A percentile compares a stretch with the other conserved stretches of the same genome.
Conservation (phyloP, 1,140 invertebrate genomes). For the Andrena cerasifolii region DNA sequence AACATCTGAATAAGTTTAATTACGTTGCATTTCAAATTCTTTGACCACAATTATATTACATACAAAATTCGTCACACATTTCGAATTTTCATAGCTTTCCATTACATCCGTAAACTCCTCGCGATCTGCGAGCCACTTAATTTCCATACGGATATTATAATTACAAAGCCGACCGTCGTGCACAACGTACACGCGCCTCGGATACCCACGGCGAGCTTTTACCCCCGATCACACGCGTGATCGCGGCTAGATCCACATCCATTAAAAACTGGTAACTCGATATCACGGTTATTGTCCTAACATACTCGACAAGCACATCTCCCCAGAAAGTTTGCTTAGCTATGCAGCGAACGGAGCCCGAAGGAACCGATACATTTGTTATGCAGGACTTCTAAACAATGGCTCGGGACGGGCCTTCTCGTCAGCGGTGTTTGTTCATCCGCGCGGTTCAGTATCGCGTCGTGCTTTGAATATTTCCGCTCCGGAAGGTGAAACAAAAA, state of each 20-base stretch:
- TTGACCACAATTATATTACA: too few relatives aligned
- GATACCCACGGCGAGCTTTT: conserved; percentile 49
- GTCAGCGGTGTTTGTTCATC: conserved; percentile 42
- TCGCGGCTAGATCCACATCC: conserved; percentile 60
- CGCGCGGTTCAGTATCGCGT: conserved; percentile 32
- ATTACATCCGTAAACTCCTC: background rate
- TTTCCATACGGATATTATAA: conserved; percentile 31
- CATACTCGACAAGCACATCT: conserved; percentile 43
- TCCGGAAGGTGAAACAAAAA: conserved; percentile 22
- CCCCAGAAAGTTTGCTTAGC: conserved; percentile 46
- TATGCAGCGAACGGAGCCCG: conserved; percentile 7
- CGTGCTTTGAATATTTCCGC: conserved; percentile 8
- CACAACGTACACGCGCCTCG: conserved; percentile 25
- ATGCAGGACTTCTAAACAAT: conserved; percentile 54
- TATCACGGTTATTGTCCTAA: conserved; percentile 57
- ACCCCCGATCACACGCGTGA: conserved; percentile 60
- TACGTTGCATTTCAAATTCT: too few relatives aligned
- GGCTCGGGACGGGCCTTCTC: conserved; percentile 5
- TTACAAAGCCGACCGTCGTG: conserved; percentile 22
- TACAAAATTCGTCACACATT: background rate
- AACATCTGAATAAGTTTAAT: too few relatives aligned
- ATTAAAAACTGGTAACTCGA: conserved; percentile 65
- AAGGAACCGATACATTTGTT: conserved; percentile 49
- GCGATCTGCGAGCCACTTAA: background rate
- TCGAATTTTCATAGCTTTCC: background rate